These are phyloP conservation scores for Cryptocephalus moraei DNA, from an alignment of 2,888 invertebrate genomes.

Conservation along the genomic window DNA sequence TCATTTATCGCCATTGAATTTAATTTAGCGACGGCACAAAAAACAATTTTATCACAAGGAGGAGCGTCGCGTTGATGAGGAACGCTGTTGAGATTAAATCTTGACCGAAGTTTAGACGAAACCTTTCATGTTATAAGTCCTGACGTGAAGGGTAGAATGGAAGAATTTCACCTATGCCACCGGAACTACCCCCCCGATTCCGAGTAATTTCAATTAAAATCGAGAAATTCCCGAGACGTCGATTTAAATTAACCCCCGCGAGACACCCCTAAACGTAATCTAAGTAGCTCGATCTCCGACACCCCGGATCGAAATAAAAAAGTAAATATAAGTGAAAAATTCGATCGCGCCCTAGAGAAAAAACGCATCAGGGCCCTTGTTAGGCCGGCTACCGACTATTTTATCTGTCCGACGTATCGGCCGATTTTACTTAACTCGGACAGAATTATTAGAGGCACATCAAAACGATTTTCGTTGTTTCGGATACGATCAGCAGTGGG, in stretches of 20 bases:
- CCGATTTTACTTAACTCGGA: neutral
- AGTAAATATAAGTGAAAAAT: neutral
- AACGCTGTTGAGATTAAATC: too few relatives aligned
- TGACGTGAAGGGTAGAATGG: too few relatives aligned
- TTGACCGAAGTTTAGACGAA: too few relatives aligned
- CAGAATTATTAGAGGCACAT: neutral
- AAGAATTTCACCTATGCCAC: neutral
- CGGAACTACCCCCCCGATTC: neutral
- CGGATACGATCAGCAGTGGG: too few relatives aligned
- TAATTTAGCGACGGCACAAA: too few relatives aligned
- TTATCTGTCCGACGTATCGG: neutral
- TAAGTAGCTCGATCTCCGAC: neutral
- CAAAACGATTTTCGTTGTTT: too few relatives aligned
- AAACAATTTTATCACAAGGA: too few relatives aligned
- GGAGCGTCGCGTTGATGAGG: too few relatives aligned
- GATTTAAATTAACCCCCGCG: neutral
- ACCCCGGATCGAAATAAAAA: neutral
- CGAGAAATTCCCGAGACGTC: neutral
- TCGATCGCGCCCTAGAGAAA: neutral
- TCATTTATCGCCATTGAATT: too few relatives aligned
- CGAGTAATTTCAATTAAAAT: neutral
- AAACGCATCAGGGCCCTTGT: neutral
- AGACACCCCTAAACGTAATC: neutral
- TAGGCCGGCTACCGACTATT: neutral
- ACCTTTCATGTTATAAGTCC: too few relatives aligned